These are phyloP conservation scores for Drosophila athabasca DNA, from an alignment of 1,140 invertebrate genomes.

Conservation along the genomic window DNA sequence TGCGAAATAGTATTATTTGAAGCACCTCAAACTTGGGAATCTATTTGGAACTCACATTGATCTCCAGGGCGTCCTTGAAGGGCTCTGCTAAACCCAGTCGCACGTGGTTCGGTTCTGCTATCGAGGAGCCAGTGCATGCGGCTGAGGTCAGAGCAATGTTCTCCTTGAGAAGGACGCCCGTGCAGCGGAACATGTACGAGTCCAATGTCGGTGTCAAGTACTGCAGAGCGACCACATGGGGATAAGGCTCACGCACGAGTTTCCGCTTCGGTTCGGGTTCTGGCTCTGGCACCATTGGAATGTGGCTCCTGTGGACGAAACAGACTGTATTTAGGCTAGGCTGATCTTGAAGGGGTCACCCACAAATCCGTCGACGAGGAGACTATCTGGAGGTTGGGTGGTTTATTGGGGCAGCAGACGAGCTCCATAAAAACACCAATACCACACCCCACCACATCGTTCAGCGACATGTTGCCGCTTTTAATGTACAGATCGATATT, in stretches of 20 bases:
- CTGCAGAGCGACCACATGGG: not conserved
- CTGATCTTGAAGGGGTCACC: too few relatives aligned
- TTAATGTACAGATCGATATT: not conserved
- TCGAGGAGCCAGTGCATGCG: not conserved
- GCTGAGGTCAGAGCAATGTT: slow-evolving; percentile 2
- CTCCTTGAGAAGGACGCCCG: not conserved
- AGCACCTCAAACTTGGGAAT: not conserved
- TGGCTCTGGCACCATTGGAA: too few relatives aligned
- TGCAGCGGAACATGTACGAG: not conserved
- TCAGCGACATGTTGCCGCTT: not conserved
- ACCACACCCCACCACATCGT: slow-evolving; percentile 3
- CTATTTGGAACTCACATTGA: not conserved
- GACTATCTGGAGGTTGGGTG: not conserved
- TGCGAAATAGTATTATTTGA: too few relatives aligned
- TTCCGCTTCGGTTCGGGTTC: too few relatives aligned
- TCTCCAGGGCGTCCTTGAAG: not conserved
- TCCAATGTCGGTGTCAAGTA: not conserved
- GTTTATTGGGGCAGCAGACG: slow-evolving; percentile 18
- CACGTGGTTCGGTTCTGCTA: not conserved
- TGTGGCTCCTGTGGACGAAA: not conserved
- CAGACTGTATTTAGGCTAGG: not conserved
- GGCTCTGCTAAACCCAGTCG: not conserved
- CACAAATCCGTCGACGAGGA: too few relatives aligned
- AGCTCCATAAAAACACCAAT: not conserved
- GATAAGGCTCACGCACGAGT: not conserved